phyloP scores from a whole-genome alignment of 2,888 invertebrate genomes.

The Papilio demoleus region DNA sequence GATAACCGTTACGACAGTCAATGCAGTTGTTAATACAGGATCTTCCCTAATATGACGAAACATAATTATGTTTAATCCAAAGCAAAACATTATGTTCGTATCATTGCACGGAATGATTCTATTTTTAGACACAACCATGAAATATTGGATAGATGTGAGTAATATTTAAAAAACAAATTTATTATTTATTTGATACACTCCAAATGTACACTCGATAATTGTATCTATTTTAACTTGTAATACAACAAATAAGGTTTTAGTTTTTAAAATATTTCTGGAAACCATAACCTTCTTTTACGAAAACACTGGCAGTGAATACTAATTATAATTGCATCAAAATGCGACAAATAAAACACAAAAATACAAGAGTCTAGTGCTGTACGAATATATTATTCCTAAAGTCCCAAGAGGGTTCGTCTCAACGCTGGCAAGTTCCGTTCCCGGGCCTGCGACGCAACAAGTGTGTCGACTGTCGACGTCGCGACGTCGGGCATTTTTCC shows the following conservation, averaged over 20 bases:
- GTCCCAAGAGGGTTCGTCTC: constrained; percentile 3
- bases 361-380: neutral
- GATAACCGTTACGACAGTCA: neutral
- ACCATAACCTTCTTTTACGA: too few relatives aligned
- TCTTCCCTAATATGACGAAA: neutral
- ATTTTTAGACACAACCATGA: neutral
- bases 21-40: too few relatives aligned
- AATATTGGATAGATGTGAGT: neutral
- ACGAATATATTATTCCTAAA: neutral
- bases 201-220: too few relatives aligned
- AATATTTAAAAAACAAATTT: too few relatives aligned
- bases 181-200: too few relatives aligned
- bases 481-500: constrained; percentile 62
- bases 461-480: constrained; percentile 51
- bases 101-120: neutral
- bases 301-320: too few relatives aligned
- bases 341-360: neutral
- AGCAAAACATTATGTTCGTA: neutral
- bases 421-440: constrained; percentile 4
- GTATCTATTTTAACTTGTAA: too few relatives aligned
- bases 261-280: too few relatives aligned
- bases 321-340: neutral
- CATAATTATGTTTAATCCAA: neutral
- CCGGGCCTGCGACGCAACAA: constrained; percentile 58
- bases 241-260: too few relatives aligned